These are phyloP conservation scores for Abscondita cerata DNA, from an alignment of 2,888 invertebrate species.

Conservation along the genomic window DNA sequence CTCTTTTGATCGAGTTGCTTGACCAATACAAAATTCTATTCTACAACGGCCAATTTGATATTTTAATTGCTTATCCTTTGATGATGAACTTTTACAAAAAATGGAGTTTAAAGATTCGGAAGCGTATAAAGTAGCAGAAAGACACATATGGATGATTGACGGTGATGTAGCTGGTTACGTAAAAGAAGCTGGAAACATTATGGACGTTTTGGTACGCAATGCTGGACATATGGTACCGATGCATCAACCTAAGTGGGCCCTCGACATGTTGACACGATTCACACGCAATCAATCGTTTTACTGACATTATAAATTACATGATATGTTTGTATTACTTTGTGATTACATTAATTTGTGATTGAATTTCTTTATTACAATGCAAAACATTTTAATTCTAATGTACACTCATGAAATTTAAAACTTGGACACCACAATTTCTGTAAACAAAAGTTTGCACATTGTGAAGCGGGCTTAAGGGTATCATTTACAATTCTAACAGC, in stretches of 20 bases:
- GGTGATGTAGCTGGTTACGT: conserved; percentile 77
- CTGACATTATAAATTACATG: too few species aligned
- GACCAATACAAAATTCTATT: conserved; percentile 76
- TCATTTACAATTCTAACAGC: too few species aligned
- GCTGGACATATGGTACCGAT: conserved; percentile 85
- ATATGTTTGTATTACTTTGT: too few species aligned
- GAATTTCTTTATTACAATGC: too few species aligned
- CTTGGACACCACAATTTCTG: too few species aligned
- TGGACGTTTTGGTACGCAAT: conserved; percentile 76
- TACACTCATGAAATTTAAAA: too few species aligned
- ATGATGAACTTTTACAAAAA: conserved; percentile 71
- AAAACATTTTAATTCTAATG: too few species aligned
- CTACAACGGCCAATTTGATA: conserved; percentile 91
- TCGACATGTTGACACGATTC: conserved; percentile 74
- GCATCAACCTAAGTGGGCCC: conserved; percentile 80
- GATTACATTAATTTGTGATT: too few species aligned
- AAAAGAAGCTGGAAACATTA: conserved; percentile 73
- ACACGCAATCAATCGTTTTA: not conserved
- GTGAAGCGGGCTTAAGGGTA: too few species aligned
- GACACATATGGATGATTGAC: conserved; percentile 74
- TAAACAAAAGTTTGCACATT: too few species aligned
- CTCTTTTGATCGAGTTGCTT: conserved; percentile 63
- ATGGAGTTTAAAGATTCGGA: conserved; percentile 72
- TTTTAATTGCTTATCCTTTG: conserved; percentile 84
- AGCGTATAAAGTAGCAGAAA: conserved; percentile 69